These are phyloP conservation scores for Scomber japonicus DNA, from an alignment of 2,113 vertebrate species.

Conservation along the genomic window DNA sequence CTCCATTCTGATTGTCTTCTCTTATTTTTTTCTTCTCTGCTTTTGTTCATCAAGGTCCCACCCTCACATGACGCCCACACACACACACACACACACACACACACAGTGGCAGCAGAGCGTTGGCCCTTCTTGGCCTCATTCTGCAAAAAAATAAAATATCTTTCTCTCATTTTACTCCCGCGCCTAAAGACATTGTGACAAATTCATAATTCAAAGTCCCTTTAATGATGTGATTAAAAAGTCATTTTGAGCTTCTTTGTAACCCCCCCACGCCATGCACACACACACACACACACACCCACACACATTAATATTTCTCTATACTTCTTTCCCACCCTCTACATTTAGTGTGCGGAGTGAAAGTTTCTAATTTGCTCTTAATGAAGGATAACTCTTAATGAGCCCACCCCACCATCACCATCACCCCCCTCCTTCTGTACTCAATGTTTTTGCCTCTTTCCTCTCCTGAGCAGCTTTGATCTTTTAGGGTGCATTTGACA, in stretches of 20 bases:
- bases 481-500: slow-evolving; percentile 58
- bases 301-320: slow-evolving; percentile 19
- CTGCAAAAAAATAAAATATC: slow-evolving; percentile 22
- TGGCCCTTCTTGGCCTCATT: slow-evolving; percentile 18
- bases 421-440: slow-evolving; percentile 16
- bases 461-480: slow-evolving; percentile 66
- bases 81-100: neutral
- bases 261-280: slow-evolving; percentile 22
- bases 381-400: slow-evolving; percentile 74
- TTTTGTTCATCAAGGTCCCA: slow-evolving; percentile 32
- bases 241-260: slow-evolving; percentile 72
- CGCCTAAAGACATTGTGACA: slow-evolving; percentile 72
- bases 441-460: slow-evolving; percentile 37
- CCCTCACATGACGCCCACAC: neutral
- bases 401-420: slow-evolving; percentile 36
- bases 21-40: neutral
- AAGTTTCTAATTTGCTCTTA: slow-evolving; percentile 75
- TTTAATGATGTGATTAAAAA: slow-evolving; percentile 85
- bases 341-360: slow-evolving; percentile 52
- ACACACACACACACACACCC: slow-evolving; percentile 21
- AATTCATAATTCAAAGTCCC: slow-evolving; percentile 81
- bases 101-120: neutral
- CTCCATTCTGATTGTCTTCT: slow-evolving; percentile 7
- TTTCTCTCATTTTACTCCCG: slow-evolving; percentile 50
- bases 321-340: slow-evolving; percentile 28